Evolutionary conservation across 1,140 invertebrate genomes (phyloP), one percentile per base, ranked within the genome.

Genomic region (Mya arenaria): DNA sequence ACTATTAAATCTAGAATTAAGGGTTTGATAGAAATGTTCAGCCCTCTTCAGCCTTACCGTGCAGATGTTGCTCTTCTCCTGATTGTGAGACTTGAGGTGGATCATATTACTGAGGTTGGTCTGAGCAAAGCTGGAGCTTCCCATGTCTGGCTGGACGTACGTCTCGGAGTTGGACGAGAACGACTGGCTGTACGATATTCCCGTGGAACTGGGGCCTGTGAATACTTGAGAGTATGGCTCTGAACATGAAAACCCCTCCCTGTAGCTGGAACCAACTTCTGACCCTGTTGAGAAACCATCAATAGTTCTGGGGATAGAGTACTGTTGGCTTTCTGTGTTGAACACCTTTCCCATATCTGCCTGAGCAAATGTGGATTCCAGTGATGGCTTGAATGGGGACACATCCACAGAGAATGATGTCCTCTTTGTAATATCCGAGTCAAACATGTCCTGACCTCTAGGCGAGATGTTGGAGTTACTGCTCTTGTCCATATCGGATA

Each of bases 31-130:
- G n/a, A n/a, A n/a, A n/a, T n/a, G n/a, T n/a, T n/a, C n/a, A n/a
- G n/a, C n/a, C n/a, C n/a, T n/a, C n/a, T 34, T 15, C 30, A 72
- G 6, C 66, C 75, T 85, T 85, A 92, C 91, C 94, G 96, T 95
- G 93, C 95, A 96, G 55, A 96, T 95, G 91, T 96, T 96, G 66
- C 94, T 95, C 34, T 91, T 90, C 84, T 92, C 92, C 25, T 81
- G 37, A 65, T 41, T 62, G 23, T 36, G 15, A 44, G 77, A 8
- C 39, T 80, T 80, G 0, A 80, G 37, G 1, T 80, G 63, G 65
- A 80, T 80, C 30, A 80, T 80, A 30, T 80, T 80, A 34, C 32
- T 62, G 23, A 75, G 58, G 56, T 71, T 80, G 17, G 62, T 71
- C 41, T 68, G 63, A n/a, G 62, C 65, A 41, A 68, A 69, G 52